Base-by-base conservation (phyloP, 2,888 invertebrate genomes). In the Scelioninae gen. 1 region DNA sequence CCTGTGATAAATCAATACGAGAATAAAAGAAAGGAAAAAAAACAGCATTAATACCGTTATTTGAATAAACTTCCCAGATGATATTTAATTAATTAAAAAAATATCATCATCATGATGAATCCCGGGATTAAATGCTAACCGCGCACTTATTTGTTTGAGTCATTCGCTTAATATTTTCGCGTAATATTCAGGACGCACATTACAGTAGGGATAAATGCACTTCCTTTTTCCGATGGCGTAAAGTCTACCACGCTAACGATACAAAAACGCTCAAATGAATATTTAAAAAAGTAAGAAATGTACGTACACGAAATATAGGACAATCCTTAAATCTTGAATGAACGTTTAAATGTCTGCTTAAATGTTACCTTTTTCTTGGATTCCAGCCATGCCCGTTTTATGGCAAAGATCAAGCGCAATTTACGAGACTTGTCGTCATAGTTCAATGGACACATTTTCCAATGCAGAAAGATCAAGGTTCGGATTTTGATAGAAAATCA, bases 241-340 rank as follows among this genome's bases (percentile, higher is more conserved):
- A 32, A 74, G 53, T 45, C 45, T 43, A 40, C 58, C 65, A 15
- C 56, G 38, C 47, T 65, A 65, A 65, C 65, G 75, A 75, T 58
- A 75, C 75, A 75, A 76, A 76, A 76, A 76, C 66, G 58, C 31
- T 51, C 51, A 23, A 60, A 76, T 76, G 75, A 76, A 76, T 76
- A 76, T 76, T 76, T 76, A 58, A 76, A 76, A 76, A 66, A 11
- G 32, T 13, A 38, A 58, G 60, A 58, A 40, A 23, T 4, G 23
- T 56, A 43, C 55, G 34, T 43, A n/a, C 31, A 10, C 43, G 9
- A 31, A 31, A 43, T 55, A 40, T 32, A 51, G 51, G 47, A 66
- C 65, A 51, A 66, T 66, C 10, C 32, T 43, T 66, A 66, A 58
- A 58, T 60, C 75, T 58, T 60, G 32, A 49, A 66, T 66, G 51